Evolutionary conservation across 1,140 invertebrate genomes (phyloP), one percentile per base, ranked within the genome.

Genomic region (Mercenaria mercenaria): DNA sequence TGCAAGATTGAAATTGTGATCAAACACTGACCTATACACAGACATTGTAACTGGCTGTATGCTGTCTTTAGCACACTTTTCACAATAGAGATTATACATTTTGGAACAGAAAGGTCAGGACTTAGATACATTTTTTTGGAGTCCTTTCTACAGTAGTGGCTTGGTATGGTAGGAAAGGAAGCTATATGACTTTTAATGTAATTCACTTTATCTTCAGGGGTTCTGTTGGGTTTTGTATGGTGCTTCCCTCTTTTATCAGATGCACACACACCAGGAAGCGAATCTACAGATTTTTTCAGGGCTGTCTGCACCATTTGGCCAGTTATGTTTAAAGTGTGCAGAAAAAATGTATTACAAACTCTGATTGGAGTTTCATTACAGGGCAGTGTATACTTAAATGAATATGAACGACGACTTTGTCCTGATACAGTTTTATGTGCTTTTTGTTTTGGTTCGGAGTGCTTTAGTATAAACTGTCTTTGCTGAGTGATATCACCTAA

Each of bases 291-390:
- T 47, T 82, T 82, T 59, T 47, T 67, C 23, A 64, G 20, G 23
- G 80, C 80, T 67, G 56, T 83, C 41, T 83, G 32, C 4, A 83
- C 29, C n/a, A 41, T 83, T 67, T 83, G 56, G 10, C 37, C 34
- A n/a, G 80, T 52, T n/a, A 83, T 83, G 29, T 64, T 56, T 34
- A 83, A 47, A 67, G 80, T 81, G 29, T 81, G 50, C 18, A 61
- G 26, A n/a, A 83, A 82, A 83, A 83, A 83, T 37, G 56, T 83
- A 43, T 83, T 83, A 37, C 83, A 85, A 13, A 85, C 64, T 39
- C 69, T 72, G 29, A 83, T 59, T 56, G 23, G 32, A 20, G 23
- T 59, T 59, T 39, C 77, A 81, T 61, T 47, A 29, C 3, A 34
- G 29, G 77, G 77, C 23, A 81, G 59, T 37, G 52, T 47, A 32